Conservation (phyloP, 2,888 invertebrate genomes). For the Bursaphelenchus okinawaensis region DNA sequence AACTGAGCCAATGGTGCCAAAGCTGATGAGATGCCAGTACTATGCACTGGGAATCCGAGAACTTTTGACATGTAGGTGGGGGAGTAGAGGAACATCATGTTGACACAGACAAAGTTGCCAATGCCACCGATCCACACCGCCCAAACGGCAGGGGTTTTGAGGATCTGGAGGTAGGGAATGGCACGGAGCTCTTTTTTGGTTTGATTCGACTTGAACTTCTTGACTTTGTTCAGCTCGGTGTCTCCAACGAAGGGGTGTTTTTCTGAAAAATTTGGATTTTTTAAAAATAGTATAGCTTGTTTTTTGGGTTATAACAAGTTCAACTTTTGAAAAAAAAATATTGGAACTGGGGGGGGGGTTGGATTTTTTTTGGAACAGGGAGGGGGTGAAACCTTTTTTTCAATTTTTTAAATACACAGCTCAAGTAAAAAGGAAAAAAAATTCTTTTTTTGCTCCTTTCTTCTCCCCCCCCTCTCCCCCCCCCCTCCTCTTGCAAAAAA, state of each 20-base stretch:
- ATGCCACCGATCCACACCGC: constrained; percentile 55
- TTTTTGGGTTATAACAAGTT: no score
- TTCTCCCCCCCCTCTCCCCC: no score
- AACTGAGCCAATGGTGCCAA: constrained; percentile 55
- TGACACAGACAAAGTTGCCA: constrained; percentile 54
- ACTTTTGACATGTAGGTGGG: constrained; percentile 36
- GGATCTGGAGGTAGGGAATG: constrained; percentile 16
- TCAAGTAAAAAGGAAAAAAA: no score
- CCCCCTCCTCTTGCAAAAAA: no score
- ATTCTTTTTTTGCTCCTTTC: no score
- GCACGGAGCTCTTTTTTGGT: constrained; percentile 41
- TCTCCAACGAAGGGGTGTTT: constrained; percentile 54
- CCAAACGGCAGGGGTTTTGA: constrained; percentile 51
- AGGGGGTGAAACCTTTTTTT: no score
- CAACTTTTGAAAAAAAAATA: no score
- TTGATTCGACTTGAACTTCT: constrained; percentile 47
- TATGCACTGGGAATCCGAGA: constrained; percentile 47
- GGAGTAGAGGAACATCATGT: constrained; percentile 55
- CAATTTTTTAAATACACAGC: no score
- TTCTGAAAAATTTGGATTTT: no score
- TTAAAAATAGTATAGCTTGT: no score
- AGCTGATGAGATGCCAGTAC: constrained; percentile 54
- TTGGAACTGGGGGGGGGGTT: no score
- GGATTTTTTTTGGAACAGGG: no score
- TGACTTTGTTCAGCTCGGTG: constrained; percentile 50